These are phyloP conservation scores for Pantherophis guttatus DNA, from an alignment of 2,113 vertebrate genomes.

Conservation along the genomic window DNA sequence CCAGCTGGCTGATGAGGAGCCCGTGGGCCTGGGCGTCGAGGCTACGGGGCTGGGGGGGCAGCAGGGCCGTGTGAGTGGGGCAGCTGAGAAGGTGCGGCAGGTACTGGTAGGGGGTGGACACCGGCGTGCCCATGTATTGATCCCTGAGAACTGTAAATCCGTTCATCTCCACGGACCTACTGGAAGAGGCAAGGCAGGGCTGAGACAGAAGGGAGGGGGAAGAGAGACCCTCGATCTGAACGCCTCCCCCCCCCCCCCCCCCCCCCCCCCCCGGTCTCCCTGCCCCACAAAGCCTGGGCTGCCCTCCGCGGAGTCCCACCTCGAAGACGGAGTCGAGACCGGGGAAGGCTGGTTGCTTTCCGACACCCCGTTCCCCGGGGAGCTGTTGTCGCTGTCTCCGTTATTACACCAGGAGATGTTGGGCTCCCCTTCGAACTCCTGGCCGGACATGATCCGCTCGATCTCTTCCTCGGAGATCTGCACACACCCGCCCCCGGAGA, in stretches of 20 bases:
- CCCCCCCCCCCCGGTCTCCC: too few species aligned
- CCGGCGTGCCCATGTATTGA: constrained; percentile 89
- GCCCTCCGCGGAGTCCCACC: constrained; percentile 72
- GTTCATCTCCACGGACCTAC: constrained; percentile 92
- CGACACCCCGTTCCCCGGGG: constrained; percentile 91
- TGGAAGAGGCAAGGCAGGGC: constrained; percentile 58
- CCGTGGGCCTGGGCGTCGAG: constrained; percentile 92
- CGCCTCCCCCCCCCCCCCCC: too few species aligned
- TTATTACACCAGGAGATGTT: constrained; percentile 94
- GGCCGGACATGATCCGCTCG: constrained; percentile 97
- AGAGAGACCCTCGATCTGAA: background rate
- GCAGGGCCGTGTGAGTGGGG: constrained; percentile 83
- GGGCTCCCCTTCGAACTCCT: constrained; percentile 97
- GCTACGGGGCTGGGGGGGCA: constrained; percentile 84
- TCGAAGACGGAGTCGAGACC: constrained; percentile 93
- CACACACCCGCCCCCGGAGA: fast-evolving
- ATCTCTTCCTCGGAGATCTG: constrained; percentile 99
- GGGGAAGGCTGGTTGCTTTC: constrained; percentile 98
- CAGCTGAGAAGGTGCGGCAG: constrained; percentile 95
- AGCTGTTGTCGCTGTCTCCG: constrained; percentile 96
- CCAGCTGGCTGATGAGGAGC: constrained; percentile 88
- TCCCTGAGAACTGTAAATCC: constrained; percentile 92
- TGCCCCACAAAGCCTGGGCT: fast-evolving
- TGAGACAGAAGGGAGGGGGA: background rate
- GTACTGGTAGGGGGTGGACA: constrained; percentile 91